A percentile compares a stretch with the other conserved stretches of the same genome.
Evolutionary conservation across 2,888 invertebrate genomes (phyloP).

Genomic region (Reticulitermes lucifugus): DNA sequence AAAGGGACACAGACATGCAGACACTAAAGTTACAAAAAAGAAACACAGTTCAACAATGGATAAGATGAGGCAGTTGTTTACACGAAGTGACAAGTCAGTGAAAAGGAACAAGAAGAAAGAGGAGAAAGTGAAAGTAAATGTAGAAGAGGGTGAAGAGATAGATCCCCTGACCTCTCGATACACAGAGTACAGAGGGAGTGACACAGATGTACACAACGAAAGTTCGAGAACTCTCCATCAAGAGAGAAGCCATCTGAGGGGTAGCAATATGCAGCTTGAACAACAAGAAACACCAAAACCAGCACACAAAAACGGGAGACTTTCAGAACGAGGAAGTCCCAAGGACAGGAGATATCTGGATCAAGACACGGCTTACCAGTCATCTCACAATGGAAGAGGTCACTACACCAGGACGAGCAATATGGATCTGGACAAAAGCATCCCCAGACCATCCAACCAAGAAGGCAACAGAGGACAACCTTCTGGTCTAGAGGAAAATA

Average conservation of each 20-base stretch:
- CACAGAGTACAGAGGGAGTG: conserved; percentile 71
- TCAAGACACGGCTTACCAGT: background rate
- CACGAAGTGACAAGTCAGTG: conserved; percentile 75
- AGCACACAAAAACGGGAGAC: background rate
- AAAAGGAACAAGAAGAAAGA: conserved; percentile 64
- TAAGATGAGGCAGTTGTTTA: conserved; percentile 82
- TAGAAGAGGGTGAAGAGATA: conserved; percentile 60
- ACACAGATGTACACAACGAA: conserved; percentile 62
- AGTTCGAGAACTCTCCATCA: conserved; percentile 56
- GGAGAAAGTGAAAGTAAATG: conserved; percentile 67
- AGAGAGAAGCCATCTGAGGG: background rate
- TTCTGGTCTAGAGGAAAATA: background rate
- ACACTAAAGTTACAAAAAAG: conserved; percentile 68
- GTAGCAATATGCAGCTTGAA: background rate
- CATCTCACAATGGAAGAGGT: background rate
- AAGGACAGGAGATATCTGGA: background rate
- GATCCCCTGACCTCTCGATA: conserved; percentile 66
- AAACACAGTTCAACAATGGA: conserved; percentile 80
- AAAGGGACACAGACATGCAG: background rate
- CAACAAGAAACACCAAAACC: background rate
- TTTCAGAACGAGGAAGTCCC: background rate
- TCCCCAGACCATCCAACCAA: background rate
- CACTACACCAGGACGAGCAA: conserved; percentile 1
- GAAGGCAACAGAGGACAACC: background rate
- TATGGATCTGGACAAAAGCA: background rate